These are phyloP conservation scores for Leguminivora glycinivorella DNA, from an alignment of 1,140 invertebrate species.

Conservation along the genomic window DNA sequence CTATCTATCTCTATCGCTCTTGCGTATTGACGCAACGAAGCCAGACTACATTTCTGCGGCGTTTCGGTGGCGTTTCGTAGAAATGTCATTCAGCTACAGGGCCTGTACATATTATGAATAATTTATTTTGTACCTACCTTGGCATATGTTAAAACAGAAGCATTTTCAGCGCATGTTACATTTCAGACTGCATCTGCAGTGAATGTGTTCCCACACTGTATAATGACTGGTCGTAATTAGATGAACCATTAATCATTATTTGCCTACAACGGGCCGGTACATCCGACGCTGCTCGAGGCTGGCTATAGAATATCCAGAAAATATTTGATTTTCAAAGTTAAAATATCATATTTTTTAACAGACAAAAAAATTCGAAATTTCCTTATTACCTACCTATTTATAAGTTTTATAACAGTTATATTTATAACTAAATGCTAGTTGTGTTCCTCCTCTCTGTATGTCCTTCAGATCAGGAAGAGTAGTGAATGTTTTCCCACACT, in stretches of 20 bases:
- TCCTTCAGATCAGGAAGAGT: not conserved
- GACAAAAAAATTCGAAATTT: too few species aligned
- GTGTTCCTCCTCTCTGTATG: too few species aligned
- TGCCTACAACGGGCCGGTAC: not conserved
- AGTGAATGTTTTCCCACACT: conserved; percentile 14
- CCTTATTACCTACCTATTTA: too few species aligned
- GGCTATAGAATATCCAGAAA: not conserved
- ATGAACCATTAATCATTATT: not conserved
- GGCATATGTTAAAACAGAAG: not conserved
- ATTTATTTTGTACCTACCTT: not conserved
- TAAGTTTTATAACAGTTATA: too few species aligned
- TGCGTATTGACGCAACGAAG: too few species aligned
- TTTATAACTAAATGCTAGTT: too few species aligned
- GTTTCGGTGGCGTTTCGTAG: too few species aligned
- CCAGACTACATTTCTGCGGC: too few species aligned
- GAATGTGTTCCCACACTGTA: not conserved
- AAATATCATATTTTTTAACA: too few species aligned
- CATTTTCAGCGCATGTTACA: conserved; percentile 1
- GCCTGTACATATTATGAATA: too few species aligned
- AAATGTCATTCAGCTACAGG: too few species aligned
- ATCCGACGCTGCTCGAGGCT: not conserved
- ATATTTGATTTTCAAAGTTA: not conserved
- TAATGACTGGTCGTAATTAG: not conserved
- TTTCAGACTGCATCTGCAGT: not conserved
- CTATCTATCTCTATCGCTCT: too few species aligned